Conservation (phyloP, 2,113 vertebrate species). For the Beaufortia kweichowensis region DNA sequence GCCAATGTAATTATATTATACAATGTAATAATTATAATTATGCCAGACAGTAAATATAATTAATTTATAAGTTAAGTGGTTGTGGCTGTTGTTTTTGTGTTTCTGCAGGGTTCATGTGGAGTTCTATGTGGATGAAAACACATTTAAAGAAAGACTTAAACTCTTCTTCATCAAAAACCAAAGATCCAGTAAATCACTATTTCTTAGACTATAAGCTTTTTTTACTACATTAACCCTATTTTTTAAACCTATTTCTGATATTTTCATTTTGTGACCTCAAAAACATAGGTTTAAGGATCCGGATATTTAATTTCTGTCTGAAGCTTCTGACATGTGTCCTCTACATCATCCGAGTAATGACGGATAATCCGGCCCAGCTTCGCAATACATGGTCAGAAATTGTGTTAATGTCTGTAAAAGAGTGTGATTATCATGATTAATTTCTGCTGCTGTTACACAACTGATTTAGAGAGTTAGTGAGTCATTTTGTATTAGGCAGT, state of each 20-base stretch:
- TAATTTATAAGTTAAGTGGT: not conserved
- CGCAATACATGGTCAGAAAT: conserved; percentile 46
- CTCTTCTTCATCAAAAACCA: conserved; percentile 59
- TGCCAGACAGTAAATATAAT: too few species aligned
- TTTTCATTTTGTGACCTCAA: not conserved
- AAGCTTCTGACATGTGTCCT: conserved; percentile 55
- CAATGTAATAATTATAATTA: too few species aligned
- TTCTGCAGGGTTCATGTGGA: conserved; percentile 54
- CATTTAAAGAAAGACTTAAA: conserved; percentile 57
- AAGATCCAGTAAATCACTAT: conserved; percentile 49
- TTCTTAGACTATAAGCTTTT: too few species aligned
- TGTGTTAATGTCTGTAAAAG: not conserved
- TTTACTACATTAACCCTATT: not conserved
- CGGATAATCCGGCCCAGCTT: conserved; percentile 49
- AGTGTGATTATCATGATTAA: not conserved
- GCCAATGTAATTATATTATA: too few species aligned
- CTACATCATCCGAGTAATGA: conserved; percentile 55
- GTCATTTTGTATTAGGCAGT: not conserved
- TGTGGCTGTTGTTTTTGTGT: not conserved
- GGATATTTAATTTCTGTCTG: conserved; percentile 55
- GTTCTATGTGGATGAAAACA: conserved; percentile 59
- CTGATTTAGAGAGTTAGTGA: not conserved
- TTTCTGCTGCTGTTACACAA: not conserved
- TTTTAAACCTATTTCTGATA: not conserved
- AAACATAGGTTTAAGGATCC: conserved; percentile 47